Percentiles rank a stretch among this genome's conserved stretches.
These are phyloP conservation scores for Junonia oenone DNA, from an alignment of 2,888 invertebrate species.

Conservation along the genomic window DNA sequence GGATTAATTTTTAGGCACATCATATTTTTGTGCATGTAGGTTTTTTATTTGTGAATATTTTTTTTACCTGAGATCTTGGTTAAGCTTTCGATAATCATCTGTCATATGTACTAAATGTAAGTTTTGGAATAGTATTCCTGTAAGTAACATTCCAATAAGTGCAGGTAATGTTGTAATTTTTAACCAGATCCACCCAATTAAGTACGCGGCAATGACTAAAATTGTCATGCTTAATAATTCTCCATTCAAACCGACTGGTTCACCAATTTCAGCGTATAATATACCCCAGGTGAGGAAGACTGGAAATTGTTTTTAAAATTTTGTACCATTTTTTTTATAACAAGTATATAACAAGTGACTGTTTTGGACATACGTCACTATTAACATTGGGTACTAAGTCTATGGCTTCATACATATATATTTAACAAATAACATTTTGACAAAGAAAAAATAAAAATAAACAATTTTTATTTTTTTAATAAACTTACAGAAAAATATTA, in stretches of 20 bases:
- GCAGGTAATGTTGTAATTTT: slow-evolving; percentile 85
- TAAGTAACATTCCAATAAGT: slow-evolving; percentile 87
- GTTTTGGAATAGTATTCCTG: slow-evolving; percentile 85
- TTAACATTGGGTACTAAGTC: no score
- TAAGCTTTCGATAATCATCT: slow-evolving; percentile 80
- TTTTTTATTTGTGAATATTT: no score
- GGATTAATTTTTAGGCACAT: background rate
- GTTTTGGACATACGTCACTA: no score
- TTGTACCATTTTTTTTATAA: no score
- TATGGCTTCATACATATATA: no score
- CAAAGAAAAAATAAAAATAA: no score
- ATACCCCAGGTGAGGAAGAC: slow-evolving; percentile 84
- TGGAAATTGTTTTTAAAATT: slow-evolving; percentile 45
- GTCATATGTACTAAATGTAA: slow-evolving; percentile 81
- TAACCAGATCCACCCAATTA: slow-evolving; percentile 84
- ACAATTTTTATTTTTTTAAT: no score
- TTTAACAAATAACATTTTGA: no score
- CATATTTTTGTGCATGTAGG: background rate
- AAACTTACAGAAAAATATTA: slow-evolving; percentile 59
- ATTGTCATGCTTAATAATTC: slow-evolving; percentile 83
- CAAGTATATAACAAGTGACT: no score
- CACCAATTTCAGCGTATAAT: slow-evolving; percentile 82
- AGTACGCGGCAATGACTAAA: slow-evolving; percentile 83
- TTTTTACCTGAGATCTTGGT: slow-evolving; percentile 81
- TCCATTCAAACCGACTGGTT: slow-evolving; percentile 82